Evolutionary conservation across 2,888 invertebrate species (phyloP).

Genomic region (Agrochola lychnidis): DNA sequence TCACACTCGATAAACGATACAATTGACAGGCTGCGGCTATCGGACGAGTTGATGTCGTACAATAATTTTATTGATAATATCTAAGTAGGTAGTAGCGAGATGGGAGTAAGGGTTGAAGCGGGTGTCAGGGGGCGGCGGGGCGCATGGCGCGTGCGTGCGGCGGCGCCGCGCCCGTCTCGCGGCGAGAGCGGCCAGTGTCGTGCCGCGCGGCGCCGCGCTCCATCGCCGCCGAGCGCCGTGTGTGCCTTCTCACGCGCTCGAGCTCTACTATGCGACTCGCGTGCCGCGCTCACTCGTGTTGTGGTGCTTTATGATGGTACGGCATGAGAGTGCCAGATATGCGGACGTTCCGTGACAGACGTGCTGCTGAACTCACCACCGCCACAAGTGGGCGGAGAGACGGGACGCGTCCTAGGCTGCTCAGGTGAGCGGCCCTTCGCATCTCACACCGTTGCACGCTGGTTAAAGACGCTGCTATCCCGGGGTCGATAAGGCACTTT

Average conservation of each 20-base stretch:
- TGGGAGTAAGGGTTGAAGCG: slow-evolving; percentile 81
- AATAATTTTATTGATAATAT: slow-evolving; percentile 91
- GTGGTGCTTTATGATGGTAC: slow-evolving; percentile 90
- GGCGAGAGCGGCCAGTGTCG: slow-evolving; percentile 78
- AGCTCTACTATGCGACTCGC: slow-evolving; percentile 83
- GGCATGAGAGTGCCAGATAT: slow-evolving; percentile 88
- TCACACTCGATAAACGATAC: slow-evolving; percentile 74
- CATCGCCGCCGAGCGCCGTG: slow-evolving; percentile 69
- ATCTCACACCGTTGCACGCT: slow-evolving; percentile 80
- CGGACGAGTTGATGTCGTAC: slow-evolving; percentile 84
- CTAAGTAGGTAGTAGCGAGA: slow-evolving; percentile 87
- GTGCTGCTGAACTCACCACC: slow-evolving; percentile 77
- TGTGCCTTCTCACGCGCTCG: slow-evolving; percentile 70
- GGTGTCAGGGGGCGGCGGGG: slow-evolving; percentile 65
- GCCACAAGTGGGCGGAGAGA: slow-evolving; percentile 89
- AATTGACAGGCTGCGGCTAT: slow-evolving; percentile 80
- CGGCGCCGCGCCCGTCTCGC: slow-evolving; percentile 83
- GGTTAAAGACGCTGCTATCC: slow-evolving; percentile 82
- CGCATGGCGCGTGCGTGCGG: slow-evolving; percentile 82
- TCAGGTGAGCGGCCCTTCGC: slow-evolving; percentile 87
- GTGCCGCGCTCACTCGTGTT: slow-evolving; percentile 86
- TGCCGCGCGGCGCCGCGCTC: slow-evolving; percentile 81
- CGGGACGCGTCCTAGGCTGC: slow-evolving; percentile 83
- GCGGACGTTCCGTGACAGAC: slow-evolving; percentile 88
- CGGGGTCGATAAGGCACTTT: slow-evolving; percentile 84